phyloP scores from a whole-genome alignment of 35 echinoderm and acorn worm species.

The Antedon bifida region DNA sequence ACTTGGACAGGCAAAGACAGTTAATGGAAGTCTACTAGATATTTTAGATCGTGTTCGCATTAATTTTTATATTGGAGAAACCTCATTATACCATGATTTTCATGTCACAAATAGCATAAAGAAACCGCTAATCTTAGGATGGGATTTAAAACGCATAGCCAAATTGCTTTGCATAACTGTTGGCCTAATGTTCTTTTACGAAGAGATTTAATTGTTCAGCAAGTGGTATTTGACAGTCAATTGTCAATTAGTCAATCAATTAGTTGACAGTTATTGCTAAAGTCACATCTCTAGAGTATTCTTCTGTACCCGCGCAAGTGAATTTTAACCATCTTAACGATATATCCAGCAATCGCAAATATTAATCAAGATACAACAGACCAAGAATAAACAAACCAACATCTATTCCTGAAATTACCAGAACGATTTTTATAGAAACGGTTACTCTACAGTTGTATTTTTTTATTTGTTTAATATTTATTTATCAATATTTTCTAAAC shows the following conservation, averaged over 20 bases:
- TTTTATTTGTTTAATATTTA: too few relatives aligned
- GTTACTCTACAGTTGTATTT: too few relatives aligned
- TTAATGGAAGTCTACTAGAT: neutral
- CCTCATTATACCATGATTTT: neutral
- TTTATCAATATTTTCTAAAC: too few relatives aligned
- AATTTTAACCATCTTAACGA: too few relatives aligned
- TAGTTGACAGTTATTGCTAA: conserved; percentile 4
- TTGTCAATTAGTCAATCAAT: too few relatives aligned
- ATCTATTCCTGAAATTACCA: too few relatives aligned
- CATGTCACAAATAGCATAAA: conserved; percentile 7
- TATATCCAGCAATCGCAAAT: too few relatives aligned
- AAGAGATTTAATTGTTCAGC: neutral
- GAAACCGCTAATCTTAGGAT: conserved; percentile 9
- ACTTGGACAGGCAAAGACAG: neutral
- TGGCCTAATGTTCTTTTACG: conserved; percentile 7
- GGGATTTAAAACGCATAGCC: neutral
- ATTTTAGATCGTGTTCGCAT: neutral
- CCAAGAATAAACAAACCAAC: too few relatives aligned
- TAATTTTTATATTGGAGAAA: neutral
- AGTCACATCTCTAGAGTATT: neutral
- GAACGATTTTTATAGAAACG: too few relatives aligned
- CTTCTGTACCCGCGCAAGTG: neutral
- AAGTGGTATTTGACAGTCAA: too few relatives aligned
- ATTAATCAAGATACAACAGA: too few relatives aligned
- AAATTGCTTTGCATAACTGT: neutral